Evolutionary conservation across 1,140 invertebrate genomes (phyloP).

Genomic region (Atta colombica): DNA sequence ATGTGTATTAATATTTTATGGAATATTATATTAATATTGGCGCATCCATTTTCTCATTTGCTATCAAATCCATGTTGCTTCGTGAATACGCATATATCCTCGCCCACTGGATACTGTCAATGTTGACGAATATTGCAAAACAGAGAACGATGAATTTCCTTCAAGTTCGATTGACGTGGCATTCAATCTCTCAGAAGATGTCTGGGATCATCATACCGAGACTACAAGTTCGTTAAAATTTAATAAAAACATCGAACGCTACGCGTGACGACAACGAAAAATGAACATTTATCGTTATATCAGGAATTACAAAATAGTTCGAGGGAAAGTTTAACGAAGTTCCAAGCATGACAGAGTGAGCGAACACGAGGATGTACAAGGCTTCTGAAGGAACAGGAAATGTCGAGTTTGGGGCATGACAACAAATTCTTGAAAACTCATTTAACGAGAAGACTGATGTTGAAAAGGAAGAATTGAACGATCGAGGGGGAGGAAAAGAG

Average conservation of each 20-base stretch:
- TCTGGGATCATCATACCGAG: not conserved
- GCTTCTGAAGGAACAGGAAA: not conserved
- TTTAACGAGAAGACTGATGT: conserved; percentile 50
- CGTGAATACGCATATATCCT: conserved; percentile 5
- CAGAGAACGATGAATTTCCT: conserved; percentile 23
- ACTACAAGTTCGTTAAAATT: conserved; percentile 16
- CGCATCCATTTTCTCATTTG: conserved; percentile 7
- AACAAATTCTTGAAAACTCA: conserved; percentile 64
- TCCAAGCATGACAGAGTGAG: conserved; percentile 16
- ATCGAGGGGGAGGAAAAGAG: not conserved
- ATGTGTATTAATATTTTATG: too few relatives aligned
- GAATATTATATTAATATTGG: conserved; percentile 28
- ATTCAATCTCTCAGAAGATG: not conserved
- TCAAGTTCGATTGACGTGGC: not conserved
- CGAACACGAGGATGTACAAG: conserved; percentile 18
- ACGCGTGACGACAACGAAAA: conserved; percentile 20
- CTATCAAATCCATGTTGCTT: conserved; percentile 10
- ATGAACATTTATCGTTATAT: conserved; percentile 53
- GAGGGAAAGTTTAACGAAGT: conserved; percentile 45
- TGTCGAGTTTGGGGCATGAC: conserved; percentile 12
- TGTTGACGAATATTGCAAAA: conserved; percentile 32
- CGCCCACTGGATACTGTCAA: conserved; percentile 7
- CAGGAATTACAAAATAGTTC: conserved; percentile 34
- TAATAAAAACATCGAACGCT: conserved; percentile 38
- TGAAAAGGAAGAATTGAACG: conserved; percentile 50